phyloP scores from a whole-genome alignment of 2,888 invertebrate species.

The Parnassius glacialis region DNA sequence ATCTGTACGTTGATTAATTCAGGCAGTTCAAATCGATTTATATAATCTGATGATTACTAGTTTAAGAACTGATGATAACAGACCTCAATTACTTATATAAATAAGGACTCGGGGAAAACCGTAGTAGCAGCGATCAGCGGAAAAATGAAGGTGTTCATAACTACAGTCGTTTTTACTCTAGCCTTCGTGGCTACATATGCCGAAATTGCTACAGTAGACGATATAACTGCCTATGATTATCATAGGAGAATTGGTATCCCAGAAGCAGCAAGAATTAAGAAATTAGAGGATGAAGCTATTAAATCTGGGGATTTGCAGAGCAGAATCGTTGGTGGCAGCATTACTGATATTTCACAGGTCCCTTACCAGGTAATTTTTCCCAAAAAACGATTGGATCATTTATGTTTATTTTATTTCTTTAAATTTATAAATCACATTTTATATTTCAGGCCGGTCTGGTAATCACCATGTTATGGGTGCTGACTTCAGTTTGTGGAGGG shows the following conservation, averaged over 20 bases:
- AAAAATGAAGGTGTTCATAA: conserved; percentile 33
- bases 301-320: background rate
- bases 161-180: conserved; percentile 35
- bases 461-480: conserved; percentile 10
- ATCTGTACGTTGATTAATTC: too few relatives aligned
- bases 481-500: conserved; percentile 41
- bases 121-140: too few relatives aligned
- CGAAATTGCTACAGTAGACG: conserved; percentile 30
- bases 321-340: conserved; percentile 19
- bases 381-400: too few relatives aligned
- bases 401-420: background rate
- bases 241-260: conserved; percentile 51
- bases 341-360: conserved; percentile 41
- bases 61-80: too few relatives aligned
- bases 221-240: conserved; percentile 42
- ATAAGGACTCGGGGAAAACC: too few relatives aligned
- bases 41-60: too few relatives aligned
- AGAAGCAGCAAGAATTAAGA: conserved; percentile 42
- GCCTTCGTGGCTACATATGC: conserved; percentile 34
- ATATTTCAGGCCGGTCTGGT: conserved; percentile 16
- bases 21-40: too few relatives aligned
- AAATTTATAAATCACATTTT: background rate
- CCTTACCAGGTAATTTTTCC: conserved; percentile 52
- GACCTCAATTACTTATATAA: too few relatives aligned
- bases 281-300: conserved; percentile 38